Evolutionary conservation across 1,140 invertebrate species (phyloP).

Genomic region (Himalopsyche phryganea): DNA sequence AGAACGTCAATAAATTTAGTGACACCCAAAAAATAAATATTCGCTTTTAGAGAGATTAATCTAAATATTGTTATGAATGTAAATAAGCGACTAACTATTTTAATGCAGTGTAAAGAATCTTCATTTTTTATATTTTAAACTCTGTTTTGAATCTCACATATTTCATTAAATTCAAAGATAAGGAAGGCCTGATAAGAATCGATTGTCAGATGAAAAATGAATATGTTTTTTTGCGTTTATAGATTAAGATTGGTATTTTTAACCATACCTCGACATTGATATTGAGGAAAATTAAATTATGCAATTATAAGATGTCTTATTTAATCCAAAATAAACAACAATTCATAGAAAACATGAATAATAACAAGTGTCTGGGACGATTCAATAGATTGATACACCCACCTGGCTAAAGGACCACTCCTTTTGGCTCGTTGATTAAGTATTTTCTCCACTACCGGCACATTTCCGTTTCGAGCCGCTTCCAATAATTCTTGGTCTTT

Average conservation of each 20-base stretch:
- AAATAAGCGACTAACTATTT: too few relatives aligned
- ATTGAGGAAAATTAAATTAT: background rate
- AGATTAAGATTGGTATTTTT: too few relatives aligned
- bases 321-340: background rate
- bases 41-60: too few relatives aligned
- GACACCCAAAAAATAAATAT: too few relatives aligned
- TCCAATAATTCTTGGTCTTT: conserved; percentile 95
- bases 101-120: too few relatives aligned
- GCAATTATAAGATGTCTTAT: background rate
- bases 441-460: conserved; percentile 85
- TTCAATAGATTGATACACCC: conserved; percentile 42
- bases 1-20: too few relatives aligned
- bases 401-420: conserved; percentile 90
- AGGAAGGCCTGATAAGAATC: background rate
- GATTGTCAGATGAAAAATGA: background rate
- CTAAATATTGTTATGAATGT: too few relatives aligned
- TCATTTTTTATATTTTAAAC: too few relatives aligned
- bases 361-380: conserved; percentile 21
- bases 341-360: conserved; percentile 19
- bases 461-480: conserved; percentile 88
- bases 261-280: background rate
- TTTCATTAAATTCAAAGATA: too few relatives aligned
- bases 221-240: background rate
- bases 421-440: conserved; percentile 83
- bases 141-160: too few relatives aligned